These are phyloP conservation scores for Pygocentrus nattereri DNA, from an alignment of 2,797 vertebrate species.

Conservation along the genomic window DNA sequence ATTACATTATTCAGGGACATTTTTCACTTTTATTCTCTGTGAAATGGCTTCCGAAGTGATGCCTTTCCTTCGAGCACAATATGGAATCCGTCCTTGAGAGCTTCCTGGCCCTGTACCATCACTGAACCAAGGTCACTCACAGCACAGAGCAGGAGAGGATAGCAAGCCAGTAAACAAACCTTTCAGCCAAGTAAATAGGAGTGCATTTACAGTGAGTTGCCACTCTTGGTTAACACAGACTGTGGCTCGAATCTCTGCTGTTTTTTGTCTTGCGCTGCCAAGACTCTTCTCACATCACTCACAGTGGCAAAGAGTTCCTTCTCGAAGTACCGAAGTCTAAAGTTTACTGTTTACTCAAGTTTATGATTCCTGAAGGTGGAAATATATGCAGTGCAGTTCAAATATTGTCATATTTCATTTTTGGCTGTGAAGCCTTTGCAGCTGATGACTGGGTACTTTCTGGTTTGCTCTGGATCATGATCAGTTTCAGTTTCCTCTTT, in stretches of 20 bases:
- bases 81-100: background rate
- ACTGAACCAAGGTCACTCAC: slow-evolving; percentile 3
- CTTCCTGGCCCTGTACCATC: background rate
- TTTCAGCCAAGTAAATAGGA: background rate
- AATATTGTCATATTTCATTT: no score
- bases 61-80: background rate
- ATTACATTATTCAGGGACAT: background rate
- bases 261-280: no score
- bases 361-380: background rate
- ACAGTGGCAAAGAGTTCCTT: background rate
- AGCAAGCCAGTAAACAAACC: slow-evolving; percentile 6
- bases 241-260: background rate
- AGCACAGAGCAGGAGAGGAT: background rate
- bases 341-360: background rate
- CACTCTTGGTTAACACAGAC: background rate
- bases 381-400: no score
- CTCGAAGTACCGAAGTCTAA: background rate
- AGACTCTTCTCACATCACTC: background rate
- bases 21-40: slow-evolving; percentile 1
- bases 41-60: background rate
- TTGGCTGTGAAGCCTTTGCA: no score
- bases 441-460: no score
- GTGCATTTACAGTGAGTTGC: background rate
- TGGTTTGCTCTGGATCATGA: no score
- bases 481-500: no score